phyloP scores from a whole-genome alignment of 2,888 invertebrate genomes.

The Caenorhabditis angaria region DNA sequence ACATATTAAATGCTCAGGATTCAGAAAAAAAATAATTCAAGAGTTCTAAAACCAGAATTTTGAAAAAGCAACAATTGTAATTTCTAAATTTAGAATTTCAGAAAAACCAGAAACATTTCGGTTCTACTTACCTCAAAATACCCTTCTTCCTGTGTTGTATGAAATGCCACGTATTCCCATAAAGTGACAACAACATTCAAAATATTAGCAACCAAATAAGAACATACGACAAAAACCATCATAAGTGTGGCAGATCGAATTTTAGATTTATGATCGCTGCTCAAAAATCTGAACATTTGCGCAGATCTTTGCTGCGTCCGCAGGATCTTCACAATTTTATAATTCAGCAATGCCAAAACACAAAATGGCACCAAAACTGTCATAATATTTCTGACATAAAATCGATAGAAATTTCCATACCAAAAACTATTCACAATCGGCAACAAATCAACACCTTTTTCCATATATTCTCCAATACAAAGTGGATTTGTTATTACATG shows the following conservation, averaged over 20 bases:
- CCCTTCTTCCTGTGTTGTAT: slow-evolving; percentile 59
- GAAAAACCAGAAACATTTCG: not conserved
- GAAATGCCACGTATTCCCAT: slow-evolving; percentile 68
- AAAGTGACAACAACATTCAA: slow-evolving; percentile 67
- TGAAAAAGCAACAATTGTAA: too few relatives aligned
- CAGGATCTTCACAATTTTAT: slow-evolving; percentile 59
- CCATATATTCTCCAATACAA: slow-evolving; percentile 59
- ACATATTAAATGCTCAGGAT: too few relatives aligned
- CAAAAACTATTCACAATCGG: slow-evolving; percentile 57
- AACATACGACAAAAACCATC: slow-evolving; percentile 69
- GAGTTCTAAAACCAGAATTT: too few relatives aligned
- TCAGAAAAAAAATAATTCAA: too few relatives aligned
- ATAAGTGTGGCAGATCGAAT: slow-evolving; percentile 69
- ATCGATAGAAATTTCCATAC: slow-evolving; percentile 66
- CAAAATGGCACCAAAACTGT: slow-evolving; percentile 69
- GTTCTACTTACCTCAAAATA: slow-evolving; percentile 51
- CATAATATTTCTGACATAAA: slow-evolving; percentile 62
- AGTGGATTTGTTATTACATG: slow-evolving; percentile 41
- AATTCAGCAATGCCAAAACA: slow-evolving; percentile 63
- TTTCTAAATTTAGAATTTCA: not conserved
- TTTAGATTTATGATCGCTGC: slow-evolving; percentile 68
- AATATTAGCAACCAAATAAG: slow-evolving; percentile 66
- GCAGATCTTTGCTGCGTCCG: slow-evolving; percentile 66
- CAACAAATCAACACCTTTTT: slow-evolving; percentile 57
- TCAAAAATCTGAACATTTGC: slow-evolving; percentile 67